Evolutionary conservation across 2,113 vertebrate genomes (phyloP), one percentile per base, ranked within the genome.

Genomic region (Rousettus leschenaultii): DNA sequence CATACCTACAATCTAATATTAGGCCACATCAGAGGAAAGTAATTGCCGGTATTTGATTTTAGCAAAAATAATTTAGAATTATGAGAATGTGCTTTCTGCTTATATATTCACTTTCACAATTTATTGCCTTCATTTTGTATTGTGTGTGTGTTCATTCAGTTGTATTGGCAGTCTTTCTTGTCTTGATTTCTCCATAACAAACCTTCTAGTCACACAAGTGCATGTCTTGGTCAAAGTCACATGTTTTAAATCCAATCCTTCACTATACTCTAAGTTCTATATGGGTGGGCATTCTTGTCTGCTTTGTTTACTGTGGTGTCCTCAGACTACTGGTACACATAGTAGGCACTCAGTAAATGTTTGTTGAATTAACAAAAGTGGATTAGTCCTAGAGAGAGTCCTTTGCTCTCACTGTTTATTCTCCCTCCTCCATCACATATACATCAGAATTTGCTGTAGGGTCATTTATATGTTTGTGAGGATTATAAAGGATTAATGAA

Each of bases 401-500:
- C 15, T 70, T 68, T 70, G 57, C n/a, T 89, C 18, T 33, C 35
- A 14, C 9, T 57, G 12, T 78, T 68, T 14, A 19, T n/a, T 91
- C 28, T 90, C 14, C 18, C 6, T 95, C 28, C 30, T 70, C n/a
- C n/a, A 19, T 95, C 70, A 38, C 33, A 5, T 84, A 28, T 5
- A 43, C 14, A 71, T 84, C 53, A 55, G 38, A 63, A 71, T 71
- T 94, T 86, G 9, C 70, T 91, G 0, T 35, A 53, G 43, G 61
- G 12, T 92, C 80, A 65, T 43, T 86, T 92, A 7, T 86, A 33
- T 86, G 53, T 80, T 77, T 91, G 43, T 92, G 59, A 96, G 79
- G 70, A 68, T 90, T 89, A 53, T 71, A 57, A 91, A 83, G 35
- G 19, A 48, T 78, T 78, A 75, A 24, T 71, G 45, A 95, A 10